Conservation (phyloP, 2,113 vertebrate genomes). For the Scartelaos histophorus region DNA sequence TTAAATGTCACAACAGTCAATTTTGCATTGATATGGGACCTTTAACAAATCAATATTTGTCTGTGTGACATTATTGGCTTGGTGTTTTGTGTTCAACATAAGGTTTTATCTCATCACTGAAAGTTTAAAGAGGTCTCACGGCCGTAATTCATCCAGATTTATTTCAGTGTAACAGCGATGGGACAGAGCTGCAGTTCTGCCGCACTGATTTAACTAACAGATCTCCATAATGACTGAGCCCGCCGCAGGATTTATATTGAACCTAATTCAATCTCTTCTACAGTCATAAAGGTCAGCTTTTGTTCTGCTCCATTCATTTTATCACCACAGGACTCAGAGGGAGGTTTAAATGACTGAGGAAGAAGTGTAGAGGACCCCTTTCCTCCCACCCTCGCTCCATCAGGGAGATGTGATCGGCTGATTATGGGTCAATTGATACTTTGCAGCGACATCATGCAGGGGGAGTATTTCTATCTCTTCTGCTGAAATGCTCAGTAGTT, state of each 20-base stretch:
- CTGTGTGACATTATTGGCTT: not conserved
- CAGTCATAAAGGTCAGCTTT: constrained; percentile 42
- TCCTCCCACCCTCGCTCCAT: constrained; percentile 32
- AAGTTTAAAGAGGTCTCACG: not conserved
- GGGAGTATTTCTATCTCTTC: no score
- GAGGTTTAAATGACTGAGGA: constrained; percentile 34
- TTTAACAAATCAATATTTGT: no score
- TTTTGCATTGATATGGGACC: no score
- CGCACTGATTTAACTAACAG: constrained; percentile 12
- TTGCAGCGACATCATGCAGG: no score
- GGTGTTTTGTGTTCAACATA: not conserved
- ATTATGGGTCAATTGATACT: constrained; percentile 31
- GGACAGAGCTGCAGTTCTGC: constrained; percentile 34
- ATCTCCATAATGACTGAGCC: constrained; percentile 19
- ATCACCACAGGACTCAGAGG: constrained; percentile 30
- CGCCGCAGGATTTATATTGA: constrained; percentile 37
- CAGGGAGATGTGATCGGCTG: constrained; percentile 38
- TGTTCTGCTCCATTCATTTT: constrained; percentile 52
- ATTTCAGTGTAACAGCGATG: not conserved
- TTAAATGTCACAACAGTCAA: no score
- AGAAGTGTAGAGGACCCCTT: constrained; percentile 29
- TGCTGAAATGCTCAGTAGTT: no score
- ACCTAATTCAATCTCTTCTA: constrained; percentile 44
- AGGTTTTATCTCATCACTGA: not conserved
- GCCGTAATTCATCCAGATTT: not conserved